Evolutionary conservation across 1,140 invertebrate species (phyloP).

Genomic region (Eriosoma lanigerum): DNA sequence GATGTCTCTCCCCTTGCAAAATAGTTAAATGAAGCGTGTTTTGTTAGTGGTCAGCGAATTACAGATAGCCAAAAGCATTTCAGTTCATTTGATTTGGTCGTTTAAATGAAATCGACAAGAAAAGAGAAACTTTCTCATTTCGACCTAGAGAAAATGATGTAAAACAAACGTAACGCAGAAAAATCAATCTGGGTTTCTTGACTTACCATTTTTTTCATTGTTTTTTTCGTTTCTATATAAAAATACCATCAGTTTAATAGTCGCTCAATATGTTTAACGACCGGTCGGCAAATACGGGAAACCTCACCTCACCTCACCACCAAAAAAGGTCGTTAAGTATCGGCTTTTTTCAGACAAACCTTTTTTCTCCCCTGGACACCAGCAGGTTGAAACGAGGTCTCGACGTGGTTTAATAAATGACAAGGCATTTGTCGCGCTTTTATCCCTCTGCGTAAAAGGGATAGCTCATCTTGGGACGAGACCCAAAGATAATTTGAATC

Average conservation of each 20-base stretch:
- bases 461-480: slow-evolving; percentile 45
- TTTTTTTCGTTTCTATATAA: slow-evolving; percentile 25
- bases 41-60: slow-evolving; percentile 43
- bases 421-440: slow-evolving; percentile 47
- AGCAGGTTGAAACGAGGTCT: slow-evolving; percentile 42
- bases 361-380: slow-evolving; percentile 36
- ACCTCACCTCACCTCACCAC: background rate
- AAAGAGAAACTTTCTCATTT: background rate
- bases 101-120: background rate
- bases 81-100: slow-evolving; percentile 25
- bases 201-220: slow-evolving; percentile 18
- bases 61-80: slow-evolving; percentile 38
- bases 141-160: background rate
- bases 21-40: slow-evolving; percentile 49
- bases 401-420: slow-evolving; percentile 49
- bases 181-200: slow-evolving; percentile 34
- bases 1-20: background rate
- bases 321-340: slow-evolving; percentile 50
- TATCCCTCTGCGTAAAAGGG: slow-evolving; percentile 33
- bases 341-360: slow-evolving; percentile 43
- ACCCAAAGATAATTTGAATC: slow-evolving; percentile 49
- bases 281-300: slow-evolving; percentile 41
- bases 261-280: slow-evolving; percentile 47
- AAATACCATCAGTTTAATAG: slow-evolving; percentile 48
- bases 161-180: slow-evolving; percentile 37